Conservation (phyloP, 2,113 vertebrate species). For the Vulpes vulpes region DNA sequence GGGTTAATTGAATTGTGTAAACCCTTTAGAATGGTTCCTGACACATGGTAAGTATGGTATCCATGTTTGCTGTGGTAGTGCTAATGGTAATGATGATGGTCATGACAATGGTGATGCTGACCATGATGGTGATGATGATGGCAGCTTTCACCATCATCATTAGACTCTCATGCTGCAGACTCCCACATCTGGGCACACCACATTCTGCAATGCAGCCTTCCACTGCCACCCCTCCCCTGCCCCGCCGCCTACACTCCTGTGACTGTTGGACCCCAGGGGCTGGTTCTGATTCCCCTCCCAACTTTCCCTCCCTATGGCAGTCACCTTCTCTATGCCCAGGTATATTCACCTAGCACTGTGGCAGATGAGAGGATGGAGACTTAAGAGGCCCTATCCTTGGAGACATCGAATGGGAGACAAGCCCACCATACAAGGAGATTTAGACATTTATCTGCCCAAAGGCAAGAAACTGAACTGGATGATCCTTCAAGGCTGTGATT, state of each 20-base stretch:
- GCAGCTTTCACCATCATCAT: rapidly evolving
- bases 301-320: not conserved
- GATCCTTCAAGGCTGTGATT: constrained; percentile 59
- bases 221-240: too few relatives aligned
- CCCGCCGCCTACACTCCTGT: rapidly evolving
- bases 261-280: not conserved
- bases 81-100: not conserved
- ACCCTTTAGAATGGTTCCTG: not conserved
- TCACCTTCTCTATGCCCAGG: not conserved
- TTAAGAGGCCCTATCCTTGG: not conserved
- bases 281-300: not conserved
- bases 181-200: not conserved
- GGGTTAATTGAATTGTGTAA: not conserved
- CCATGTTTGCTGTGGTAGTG: not conserved
- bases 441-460: constrained; percentile 48
- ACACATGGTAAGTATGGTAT: rapidly evolving
- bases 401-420: not conserved
- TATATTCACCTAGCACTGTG: not conserved
- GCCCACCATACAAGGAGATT: not conserved
- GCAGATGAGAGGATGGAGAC: constrained; percentile 32
- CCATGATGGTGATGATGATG: rapidly evolving
- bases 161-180: not conserved
- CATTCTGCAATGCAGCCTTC: not conserved
- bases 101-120: rapidly evolving
- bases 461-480: not conserved